Evolutionary conservation across 1,140 invertebrate species (phyloP), one percentile per base, ranked within the genome.

Genomic region (Andricus grossulariae): DNA sequence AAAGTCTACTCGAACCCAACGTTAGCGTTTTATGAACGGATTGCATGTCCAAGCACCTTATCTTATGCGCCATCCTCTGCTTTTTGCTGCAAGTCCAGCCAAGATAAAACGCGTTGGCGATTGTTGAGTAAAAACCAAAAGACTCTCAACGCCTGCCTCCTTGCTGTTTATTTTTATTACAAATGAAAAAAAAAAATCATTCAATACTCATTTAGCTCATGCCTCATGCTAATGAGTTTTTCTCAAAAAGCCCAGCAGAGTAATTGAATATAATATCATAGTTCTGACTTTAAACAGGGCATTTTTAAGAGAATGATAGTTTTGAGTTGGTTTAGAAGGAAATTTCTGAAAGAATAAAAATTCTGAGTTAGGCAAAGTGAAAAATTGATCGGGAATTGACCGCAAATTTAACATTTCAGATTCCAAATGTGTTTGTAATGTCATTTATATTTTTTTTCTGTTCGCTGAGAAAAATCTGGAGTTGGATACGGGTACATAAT

Each of bases 31-130:
- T 85, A 87, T 85, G 83, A 86, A 86, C 82, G 87, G 84, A 83
- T 88, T 82, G 88, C 88, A 89, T 88, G 87, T 87, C 85, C 84
- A 76, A 81, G 79, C 84, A 83, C 87, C 86, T 88, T 89, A 89
- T 89, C 87, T 88, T 77, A 76, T 76, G 82, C 83, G 81, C 84
- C 81, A 87, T 86, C 85, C 85, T 70, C 81, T 82, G 82, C 78
- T 81, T 87, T 86, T 87, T 87, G 78, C 74, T 79, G 71, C 78
- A 76, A 79, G 80, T 80, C 50, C 50, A 50, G 71, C 60, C 54
- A 79, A 82, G 80, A 80, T 84, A 85, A 84, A 86, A 80, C 78
- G 80, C 74, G 76, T 76, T 80, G 76, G 55, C 77, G 60, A 66
- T 66, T 66, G 60, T 66, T 16, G 7, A 45, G 32, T 39, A 66